A percentile compares a stretch with the other conserved stretches of the same genome.
Evolutionary conservation across 2,888 invertebrate genomes (phyloP).

Genomic region (Pharmacophagus antenor): DNA sequence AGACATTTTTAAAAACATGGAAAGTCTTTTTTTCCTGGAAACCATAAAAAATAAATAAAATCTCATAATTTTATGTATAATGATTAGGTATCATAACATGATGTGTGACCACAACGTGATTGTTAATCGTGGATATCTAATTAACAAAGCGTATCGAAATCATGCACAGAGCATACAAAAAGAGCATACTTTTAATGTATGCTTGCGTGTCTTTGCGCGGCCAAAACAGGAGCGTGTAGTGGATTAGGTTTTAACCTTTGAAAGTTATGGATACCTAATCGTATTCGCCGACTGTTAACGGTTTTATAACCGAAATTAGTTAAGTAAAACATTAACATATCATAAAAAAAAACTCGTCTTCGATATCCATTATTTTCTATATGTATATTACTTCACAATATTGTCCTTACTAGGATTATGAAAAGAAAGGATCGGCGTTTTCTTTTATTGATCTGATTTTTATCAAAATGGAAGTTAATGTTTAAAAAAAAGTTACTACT

Average conservation of each 20-base stretch:
- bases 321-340: too few species aligned
- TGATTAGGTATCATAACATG: neutral
- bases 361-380: too few species aligned
- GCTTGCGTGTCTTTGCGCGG: neutral
- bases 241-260: neutral
- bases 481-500: too few species aligned
- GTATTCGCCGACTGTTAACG: too few species aligned
- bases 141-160: conserved; percentile 4
- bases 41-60: neutral
- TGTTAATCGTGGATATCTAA: neutral
- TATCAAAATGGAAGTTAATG: too few species aligned
- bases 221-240: neutral
- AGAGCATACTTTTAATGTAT: neutral
- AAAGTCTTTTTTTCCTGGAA: neutral
- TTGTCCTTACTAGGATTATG: too few species aligned
- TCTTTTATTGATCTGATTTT: too few species aligned
- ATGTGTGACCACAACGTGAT: conserved; percentile 15
- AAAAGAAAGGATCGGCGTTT: too few species aligned
- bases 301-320: too few species aligned
- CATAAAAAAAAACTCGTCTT: too few species aligned
- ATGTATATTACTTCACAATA: too few species aligned
- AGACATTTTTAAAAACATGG: neutral
- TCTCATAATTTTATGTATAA: neutral
- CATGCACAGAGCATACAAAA: conserved; percentile 1
- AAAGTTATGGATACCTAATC: too few species aligned